phyloP scores from a whole-genome alignment of 1,140 invertebrate genomes.

The Drosophila lowei region DNA sequence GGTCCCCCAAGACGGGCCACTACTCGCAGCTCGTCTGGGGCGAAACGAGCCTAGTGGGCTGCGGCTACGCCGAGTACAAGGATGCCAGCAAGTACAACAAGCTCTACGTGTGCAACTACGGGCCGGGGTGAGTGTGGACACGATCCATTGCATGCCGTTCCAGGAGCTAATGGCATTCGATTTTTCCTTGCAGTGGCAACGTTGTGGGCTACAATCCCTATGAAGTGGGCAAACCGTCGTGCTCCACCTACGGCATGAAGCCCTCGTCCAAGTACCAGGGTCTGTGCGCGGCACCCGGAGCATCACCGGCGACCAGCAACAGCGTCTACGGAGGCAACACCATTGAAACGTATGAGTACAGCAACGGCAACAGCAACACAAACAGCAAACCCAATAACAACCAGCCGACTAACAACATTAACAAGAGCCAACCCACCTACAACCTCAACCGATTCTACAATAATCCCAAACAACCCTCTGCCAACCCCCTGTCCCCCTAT shows the following conservation, averaged over 20 bases:
- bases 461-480: conserved; percentile 53
- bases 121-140: conserved; percentile 86
- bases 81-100: conserved; percentile 90
- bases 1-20: conserved; percentile 89
- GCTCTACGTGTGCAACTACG: conserved; percentile 94
- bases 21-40: conserved; percentile 94
- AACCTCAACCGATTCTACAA: conserved; percentile 44
- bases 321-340: conserved; percentile 67
- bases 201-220: conserved; percentile 90
- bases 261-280: conserved; percentile 89
- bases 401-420: conserved; percentile 72
- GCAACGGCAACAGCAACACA: conserved; percentile 56
- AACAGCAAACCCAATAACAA: conserved; percentile 47
- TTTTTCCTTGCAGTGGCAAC: conserved; percentile 86
- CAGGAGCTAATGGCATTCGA: too few relatives aligned
- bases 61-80: conserved; percentile 91
- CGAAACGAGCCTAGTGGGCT: conserved; percentile 90
- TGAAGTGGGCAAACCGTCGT: conserved; percentile 88
- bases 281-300: conserved; percentile 85
- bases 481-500: conserved; percentile 40
- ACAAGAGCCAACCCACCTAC: conserved; percentile 61
- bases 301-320: conserved; percentile 37
- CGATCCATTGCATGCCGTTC: too few relatives aligned
- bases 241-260: conserved; percentile 87
- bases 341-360: conserved; percentile 82